Percentiles rank a stretch among this genome's conserved stretches.
Conservation (phyloP, 2,113 vertebrate species). For the Todiramphus chloris region DNA sequence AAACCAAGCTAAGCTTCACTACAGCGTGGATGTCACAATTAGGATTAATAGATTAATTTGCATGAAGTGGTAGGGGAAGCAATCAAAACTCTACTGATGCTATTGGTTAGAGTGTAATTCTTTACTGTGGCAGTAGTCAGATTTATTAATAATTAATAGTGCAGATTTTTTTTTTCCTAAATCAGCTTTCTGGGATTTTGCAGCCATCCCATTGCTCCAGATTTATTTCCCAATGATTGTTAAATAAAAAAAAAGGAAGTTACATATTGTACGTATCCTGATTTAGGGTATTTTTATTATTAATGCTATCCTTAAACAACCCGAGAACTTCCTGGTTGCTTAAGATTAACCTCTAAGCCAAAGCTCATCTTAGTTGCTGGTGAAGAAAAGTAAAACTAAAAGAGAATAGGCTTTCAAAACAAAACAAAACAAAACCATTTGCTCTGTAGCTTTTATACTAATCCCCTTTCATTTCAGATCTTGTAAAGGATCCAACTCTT, state of each 20-base stretch:
- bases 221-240: not conserved
- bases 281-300: not conserved
- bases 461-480: not conserved
- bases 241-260: not conserved
- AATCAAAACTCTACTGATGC: not conserved
- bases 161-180: not conserved
- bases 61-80: not conserved
- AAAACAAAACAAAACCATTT: not conserved
- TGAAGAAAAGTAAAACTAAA: constrained; percentile 5
- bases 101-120: not conserved
- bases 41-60: not conserved
- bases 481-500: not conserved
- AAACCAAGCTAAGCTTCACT: not conserved
- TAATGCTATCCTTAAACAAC: not conserved
- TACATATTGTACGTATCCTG: not conserved
- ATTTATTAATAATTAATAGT: not conserved
- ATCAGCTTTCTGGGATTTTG: not conserved
- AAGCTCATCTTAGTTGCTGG: not conserved
- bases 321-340: not conserved
- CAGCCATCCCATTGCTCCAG: not conserved
- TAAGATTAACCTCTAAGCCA: not conserved
- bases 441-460: not conserved
- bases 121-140: not conserved
- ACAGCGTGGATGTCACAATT: not conserved
- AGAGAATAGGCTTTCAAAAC: not conserved